Conservation (phyloP, 1,140 invertebrate genomes). For the Ostrea edulis region DNA sequence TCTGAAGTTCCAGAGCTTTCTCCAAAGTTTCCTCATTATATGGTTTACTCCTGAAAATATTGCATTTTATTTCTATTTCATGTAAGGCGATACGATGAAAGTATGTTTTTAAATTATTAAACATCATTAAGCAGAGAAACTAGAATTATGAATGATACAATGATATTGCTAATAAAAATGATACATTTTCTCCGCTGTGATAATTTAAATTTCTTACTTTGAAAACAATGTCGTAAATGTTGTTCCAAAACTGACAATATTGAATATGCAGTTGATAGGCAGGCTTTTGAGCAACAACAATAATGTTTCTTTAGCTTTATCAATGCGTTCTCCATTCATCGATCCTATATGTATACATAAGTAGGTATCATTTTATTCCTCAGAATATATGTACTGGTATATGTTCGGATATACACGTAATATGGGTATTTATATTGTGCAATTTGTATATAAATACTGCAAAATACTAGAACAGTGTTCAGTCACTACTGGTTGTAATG, state of each 20-base stretch:
- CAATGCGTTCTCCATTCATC: constrained; percentile 31
- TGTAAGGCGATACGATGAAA: too few species aligned
- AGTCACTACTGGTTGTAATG: too few species aligned
- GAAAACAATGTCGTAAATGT: constrained; percentile 18
- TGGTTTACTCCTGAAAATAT: constrained; percentile 53
- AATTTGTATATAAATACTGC: too few species aligned
- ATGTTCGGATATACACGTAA: too few species aligned
- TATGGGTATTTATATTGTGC: too few species aligned
- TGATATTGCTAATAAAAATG: background rate
- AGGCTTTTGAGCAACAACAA: constrained; percentile 47
- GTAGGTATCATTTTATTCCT: background rate
- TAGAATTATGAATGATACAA: too few species aligned
- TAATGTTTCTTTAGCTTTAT: constrained; percentile 48
- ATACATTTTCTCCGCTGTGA: too few species aligned
- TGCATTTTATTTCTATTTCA: too few species aligned
- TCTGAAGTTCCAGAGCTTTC: constrained; percentile 55
- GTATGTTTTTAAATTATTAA: too few species aligned
- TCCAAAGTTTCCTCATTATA: constrained; percentile 62
- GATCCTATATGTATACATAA: constrained; percentile 2
- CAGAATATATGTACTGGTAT: too few species aligned
- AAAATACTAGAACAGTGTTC: too few species aligned
- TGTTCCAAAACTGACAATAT: constrained; percentile 48
- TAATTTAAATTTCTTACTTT: constrained; percentile 31
- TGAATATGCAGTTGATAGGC: constrained; percentile 44
- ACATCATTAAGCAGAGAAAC: too few species aligned